Conservation (phyloP, 2,113 vertebrate species). For the Psilopogon haemacephalus region DNA sequence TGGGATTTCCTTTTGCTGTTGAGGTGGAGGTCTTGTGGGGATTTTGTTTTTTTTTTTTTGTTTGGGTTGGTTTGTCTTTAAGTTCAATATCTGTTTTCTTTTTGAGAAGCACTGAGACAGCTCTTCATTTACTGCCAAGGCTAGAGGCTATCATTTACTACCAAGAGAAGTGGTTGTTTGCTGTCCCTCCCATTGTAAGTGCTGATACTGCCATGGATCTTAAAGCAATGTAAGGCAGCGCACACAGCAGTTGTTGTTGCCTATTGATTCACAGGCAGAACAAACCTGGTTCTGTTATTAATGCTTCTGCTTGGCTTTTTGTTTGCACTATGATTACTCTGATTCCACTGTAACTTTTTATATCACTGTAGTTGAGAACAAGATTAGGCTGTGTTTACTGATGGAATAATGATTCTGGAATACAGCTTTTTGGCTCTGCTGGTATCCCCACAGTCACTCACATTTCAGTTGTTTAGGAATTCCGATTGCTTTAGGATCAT, state of each 20-base stretch:
- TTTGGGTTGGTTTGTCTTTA: background rate
- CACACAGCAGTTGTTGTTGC: background rate
- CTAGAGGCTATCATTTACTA: background rate
- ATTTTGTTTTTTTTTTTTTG: background rate
- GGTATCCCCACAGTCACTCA: background rate
- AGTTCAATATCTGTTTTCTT: background rate
- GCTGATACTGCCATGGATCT: background rate
- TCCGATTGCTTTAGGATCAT: background rate
- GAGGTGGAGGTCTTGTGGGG: too few relatives aligned
- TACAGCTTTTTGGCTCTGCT: constrained; percentile 1
- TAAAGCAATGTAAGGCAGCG: background rate
- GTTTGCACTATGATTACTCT: background rate
- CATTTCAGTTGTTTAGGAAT: background rate
- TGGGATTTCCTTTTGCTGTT: background rate
- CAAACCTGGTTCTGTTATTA: background rate
- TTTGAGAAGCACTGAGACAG: background rate
- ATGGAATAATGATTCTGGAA: background rate
- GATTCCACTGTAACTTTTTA: background rate
- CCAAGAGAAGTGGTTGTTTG: background rate
- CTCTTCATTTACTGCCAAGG: background rate
- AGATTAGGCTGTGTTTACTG: background rate
- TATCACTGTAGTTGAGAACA: background rate
- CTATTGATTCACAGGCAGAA: background rate
- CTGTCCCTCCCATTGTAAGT: background rate
- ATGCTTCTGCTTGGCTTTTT: background rate